Evolutionary conservation across 2,113 vertebrate genomes (phyloP), one percentile per base, ranked within the genome.

Genomic region (Tinamus guttatus): DNA sequence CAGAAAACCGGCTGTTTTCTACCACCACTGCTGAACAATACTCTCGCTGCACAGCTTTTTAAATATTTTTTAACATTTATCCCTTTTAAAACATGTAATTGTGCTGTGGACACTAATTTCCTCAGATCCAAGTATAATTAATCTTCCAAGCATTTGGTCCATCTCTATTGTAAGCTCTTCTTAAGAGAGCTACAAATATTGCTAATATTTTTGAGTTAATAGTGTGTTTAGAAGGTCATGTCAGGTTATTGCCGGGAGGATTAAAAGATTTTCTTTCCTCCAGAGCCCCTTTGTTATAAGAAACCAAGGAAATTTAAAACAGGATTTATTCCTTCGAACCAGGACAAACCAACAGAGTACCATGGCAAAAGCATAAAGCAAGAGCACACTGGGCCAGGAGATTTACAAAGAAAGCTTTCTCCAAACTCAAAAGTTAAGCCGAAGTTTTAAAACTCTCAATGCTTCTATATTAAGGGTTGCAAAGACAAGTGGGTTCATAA

Each of bases 291-390:
- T 84, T 97, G 95, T 97, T 97, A 95, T 89, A 97, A 97, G 95
- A 97, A 98, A 97, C 96, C 94, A 97, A 97, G 92, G 94, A 96
- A 96, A 97, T 85, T 67, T 98, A 97, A 98, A 98, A 98, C 97
- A 98, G 98, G 97, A 98, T 98, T 98, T 97, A 98, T 96, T 98
- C 96, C 96, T 95, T 87, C 80, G 63, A 97, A 93, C 88, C 71
- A 2, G 85, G 96, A 97, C 95, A 97, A 96, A 93, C 92, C 95
- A 95, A 93, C n/a, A 92, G 94, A 96, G 67, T 89, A 96, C 94
- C 88, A 71, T 96, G 76, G 89, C 80, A 95, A 96, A 91, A 96
- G 81, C 75, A 93, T 91, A 94, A 93, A 95, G 96, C 94, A 96
- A 95, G 94, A 97, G 83, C 54, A 97, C 94, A 95, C 94, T 95